Percentiles rank a stretch among this genome's conserved stretches.
These are phyloP conservation scores for Ophion ventricosus DNA, from an alignment of 2,888 invertebrate species.

Conservation along the genomic window DNA sequence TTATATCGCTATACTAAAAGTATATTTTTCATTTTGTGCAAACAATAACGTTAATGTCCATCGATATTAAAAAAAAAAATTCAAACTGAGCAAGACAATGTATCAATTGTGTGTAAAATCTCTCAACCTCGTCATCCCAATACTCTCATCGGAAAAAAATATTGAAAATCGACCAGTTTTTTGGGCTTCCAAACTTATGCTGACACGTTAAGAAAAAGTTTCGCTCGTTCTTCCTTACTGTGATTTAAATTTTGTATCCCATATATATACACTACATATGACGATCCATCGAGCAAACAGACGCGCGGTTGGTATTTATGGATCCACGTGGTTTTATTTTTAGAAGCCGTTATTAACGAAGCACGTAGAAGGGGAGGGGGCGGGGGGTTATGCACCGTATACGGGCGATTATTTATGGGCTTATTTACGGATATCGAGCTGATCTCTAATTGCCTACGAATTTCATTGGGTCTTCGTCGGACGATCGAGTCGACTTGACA, in stretches of 20 bases:
- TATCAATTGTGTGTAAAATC: no score
- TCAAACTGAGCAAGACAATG: no score
- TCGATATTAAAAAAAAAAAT: no score
- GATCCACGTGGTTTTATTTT: slow-evolving; percentile 72
- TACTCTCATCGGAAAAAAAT: no score
- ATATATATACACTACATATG: slow-evolving; percentile 8
- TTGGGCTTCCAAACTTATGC: no score
- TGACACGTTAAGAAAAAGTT: not conserved
- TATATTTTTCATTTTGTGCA: no score
- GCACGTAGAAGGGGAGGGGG: slow-evolving; percentile 14
- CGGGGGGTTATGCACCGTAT: not conserved
- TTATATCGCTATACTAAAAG: no score
- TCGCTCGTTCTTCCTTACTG: not conserved
- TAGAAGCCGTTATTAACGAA: slow-evolving; percentile 75
- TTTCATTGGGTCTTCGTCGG: slow-evolving; percentile 10
- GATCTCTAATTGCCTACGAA: slow-evolving; percentile 22
- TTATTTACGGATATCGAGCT: slow-evolving; percentile 5
- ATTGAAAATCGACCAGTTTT: no score
- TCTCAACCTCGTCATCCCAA: no score
- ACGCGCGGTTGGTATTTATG: slow-evolving; percentile 60
- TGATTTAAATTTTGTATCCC: not conserved
- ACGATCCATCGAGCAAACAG: slow-evolving; percentile 45
- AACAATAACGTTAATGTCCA: no score
- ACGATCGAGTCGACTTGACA: not conserved
- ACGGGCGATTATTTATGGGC: no score